Percentiles rank a stretch among this genome's conserved stretches.
These are phyloP conservation scores for Drosophila setifemur DNA, from an alignment of 1,140 invertebrate species.

Conservation along the genomic window DNA sequence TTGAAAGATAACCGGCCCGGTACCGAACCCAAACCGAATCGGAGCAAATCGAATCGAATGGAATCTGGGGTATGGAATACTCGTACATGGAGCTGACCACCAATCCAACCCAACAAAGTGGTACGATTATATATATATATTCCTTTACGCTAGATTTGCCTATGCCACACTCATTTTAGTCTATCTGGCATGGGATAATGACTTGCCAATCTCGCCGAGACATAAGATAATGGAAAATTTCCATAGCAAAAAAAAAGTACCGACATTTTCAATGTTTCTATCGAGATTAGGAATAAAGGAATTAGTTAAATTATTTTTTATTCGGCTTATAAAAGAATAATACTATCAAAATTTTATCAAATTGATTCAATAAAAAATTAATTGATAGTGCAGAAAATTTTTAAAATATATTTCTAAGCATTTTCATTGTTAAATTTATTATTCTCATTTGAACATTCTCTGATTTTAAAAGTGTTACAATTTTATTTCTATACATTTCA, in stretches of 20 bases:
- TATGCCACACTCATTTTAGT: constrained; percentile 19
- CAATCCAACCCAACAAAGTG: constrained; percentile 16
- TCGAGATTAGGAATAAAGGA: too few species aligned
- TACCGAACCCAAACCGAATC: background rate
- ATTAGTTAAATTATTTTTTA: background rate
- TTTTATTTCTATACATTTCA: too few species aligned
- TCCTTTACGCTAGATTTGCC: constrained; percentile 34
- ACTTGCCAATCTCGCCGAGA: constrained; percentile 23
- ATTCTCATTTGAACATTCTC: too few species aligned
- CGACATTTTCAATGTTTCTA: background rate
- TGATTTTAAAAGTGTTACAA: too few species aligned
- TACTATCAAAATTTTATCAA: too few species aligned
- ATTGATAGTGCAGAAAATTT: too few species aligned
- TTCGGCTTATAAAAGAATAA: too few species aligned
- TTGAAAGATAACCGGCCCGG: constrained; percentile 16
- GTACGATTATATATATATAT: constrained; percentile 34
- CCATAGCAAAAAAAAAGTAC: background rate
- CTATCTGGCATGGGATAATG: constrained; percentile 5
- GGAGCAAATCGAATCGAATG: constrained; percentile 5
- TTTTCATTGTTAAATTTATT: too few species aligned
- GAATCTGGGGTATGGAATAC: background rate
- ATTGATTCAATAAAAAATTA: background rate
- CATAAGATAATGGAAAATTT: constrained; percentile 20
- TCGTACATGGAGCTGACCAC: background rate
- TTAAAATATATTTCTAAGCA: too few species aligned